These are phyloP conservation scores for Andrena chrysosceles DNA, from an alignment of 2,888 invertebrate genomes.

Conservation along the genomic window DNA sequence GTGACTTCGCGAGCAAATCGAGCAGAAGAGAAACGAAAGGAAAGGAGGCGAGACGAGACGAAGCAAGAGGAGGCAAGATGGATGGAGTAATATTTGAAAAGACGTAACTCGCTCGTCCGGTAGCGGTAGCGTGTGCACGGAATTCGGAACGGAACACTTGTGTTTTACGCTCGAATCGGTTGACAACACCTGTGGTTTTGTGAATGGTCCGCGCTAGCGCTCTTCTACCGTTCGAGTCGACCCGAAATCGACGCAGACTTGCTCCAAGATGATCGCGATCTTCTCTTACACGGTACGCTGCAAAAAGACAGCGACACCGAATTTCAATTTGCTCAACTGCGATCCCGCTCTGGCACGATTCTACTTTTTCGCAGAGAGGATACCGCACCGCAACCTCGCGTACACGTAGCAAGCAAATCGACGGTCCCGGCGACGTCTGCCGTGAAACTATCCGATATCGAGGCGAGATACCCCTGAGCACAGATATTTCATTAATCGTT, in stretches of 20 bases:
- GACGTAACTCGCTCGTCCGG: conserved; percentile 25
- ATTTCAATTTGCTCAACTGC: too few relatives aligned
- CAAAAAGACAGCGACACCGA: too few relatives aligned
- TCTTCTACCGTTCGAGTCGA: neutral
- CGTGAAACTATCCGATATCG: conserved; percentile 79
- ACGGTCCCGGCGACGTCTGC: conserved; percentile 71
- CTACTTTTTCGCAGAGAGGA: neutral
- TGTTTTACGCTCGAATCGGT: conserved; percentile 67
- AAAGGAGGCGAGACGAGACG: neutral
- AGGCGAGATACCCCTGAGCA: conserved; percentile 74
- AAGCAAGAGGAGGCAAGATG: neutral
- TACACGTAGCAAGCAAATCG: conserved; percentile 15
- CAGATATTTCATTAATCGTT: conserved; percentile 83
- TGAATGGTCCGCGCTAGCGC: conserved; percentile 10
- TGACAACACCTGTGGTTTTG: conserved; percentile 64
- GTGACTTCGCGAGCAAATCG: neutral
- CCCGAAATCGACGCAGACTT: neutral
- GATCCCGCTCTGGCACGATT: neutral
- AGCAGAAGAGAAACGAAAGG: neutral
- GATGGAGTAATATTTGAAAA: conserved; percentile 31
- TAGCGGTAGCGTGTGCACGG: conserved; percentile 50
- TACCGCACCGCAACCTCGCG: neutral
- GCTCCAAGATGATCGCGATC: too few relatives aligned
- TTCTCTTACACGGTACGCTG: too few relatives aligned
- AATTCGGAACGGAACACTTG: conserved; percentile 67